Evolutionary conservation across 2,113 vertebrate species (phyloP), one percentile per base, ranked within the genome.

Genomic region (Pycnonotus jocosus): DNA sequence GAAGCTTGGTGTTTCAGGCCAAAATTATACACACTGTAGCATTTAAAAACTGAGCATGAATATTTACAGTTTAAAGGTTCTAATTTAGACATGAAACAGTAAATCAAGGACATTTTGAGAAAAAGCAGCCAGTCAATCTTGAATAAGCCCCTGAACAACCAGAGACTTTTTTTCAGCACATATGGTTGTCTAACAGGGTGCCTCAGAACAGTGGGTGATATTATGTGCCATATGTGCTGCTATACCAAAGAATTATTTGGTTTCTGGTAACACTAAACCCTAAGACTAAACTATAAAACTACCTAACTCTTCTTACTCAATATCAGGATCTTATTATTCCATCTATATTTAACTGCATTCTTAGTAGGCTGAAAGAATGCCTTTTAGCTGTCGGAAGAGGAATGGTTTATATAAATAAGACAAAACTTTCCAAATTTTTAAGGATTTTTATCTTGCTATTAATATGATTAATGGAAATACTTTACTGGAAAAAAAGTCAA

Each of bases 121-220:
- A 81, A 73, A 85, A 93, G 45, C 86, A 94, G 82, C 69, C 64
- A 96, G 50, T 88, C 74, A 90, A 68, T 95, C 79, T 95, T 90
- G 60, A 91, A 82, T 68, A 56, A 71, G 44, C 81, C 82, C 71
- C 84, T 91, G 85, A 87, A 90, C 61, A 96, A 88, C 70, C 90
- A 90, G 77, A 93, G 76, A 97, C 38, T 95, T 92, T 72, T 93
- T 93, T 94, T 93, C 91, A 95, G 94, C 97, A 97, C 97, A 98
- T 98, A 97, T 98, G 97, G 97, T 90, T 96, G 97, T 97, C 97
- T 97, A 96, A 94, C 54, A 88, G 95, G 97, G 96, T 17, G 48
- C 91, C 92, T 92, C 62, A 87, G 94, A 96, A 90, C 97, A 85
- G 96, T 96, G 96, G 97, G 96, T 95, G 96, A 97, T 97, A 87